Evolutionary conservation across 1,140 invertebrate genomes (phyloP), one percentile per base, ranked within the genome.

Genomic region (Drosophila mauritiana): DNA sequence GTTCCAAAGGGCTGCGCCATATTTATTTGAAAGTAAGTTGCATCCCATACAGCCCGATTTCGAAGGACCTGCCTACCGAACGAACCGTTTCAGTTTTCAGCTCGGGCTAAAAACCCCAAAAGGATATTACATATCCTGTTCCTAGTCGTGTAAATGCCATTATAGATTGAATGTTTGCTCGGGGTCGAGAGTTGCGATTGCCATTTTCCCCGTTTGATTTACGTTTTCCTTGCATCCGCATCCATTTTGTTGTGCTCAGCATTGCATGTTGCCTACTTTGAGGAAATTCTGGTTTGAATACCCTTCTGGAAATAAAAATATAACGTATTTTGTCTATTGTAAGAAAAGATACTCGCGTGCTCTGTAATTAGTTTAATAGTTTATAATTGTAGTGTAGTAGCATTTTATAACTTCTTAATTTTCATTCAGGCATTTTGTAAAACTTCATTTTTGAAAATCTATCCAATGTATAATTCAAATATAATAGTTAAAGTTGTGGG

Each of bases 81-180:
- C 37, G 37, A 13, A 31, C 62, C 68, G 49, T 55, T 63, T 70
- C 68, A 62, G 68, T 62, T 63, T 63, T 70, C 68, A 70, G 74
- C 63, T 46, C 57, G 63, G 45, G 49, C 48, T 54, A 63, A 79
- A 67, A 85, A 67, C 53, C 78, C 57, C 69, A 62, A 79, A 88
- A 83, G 83, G 83, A 86, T 86, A 86, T 86, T 88, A 86, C 83
- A 86, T 86, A 86, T 86, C 83, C 83, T 86, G 83, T 86, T 86
- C 55, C 75, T 69, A 76, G 83, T 88, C 75, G 78, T 88, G 83
- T 88, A 86, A 86, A 88, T 76, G 83, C 75, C 75, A 88, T 88
- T 86, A 88, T 79, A 88, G 83, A 86, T 86, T 82, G 83, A 86
- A 88, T 86, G 82, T 86, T 79, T 88, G 70, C 72, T 75, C 42